Evolutionary conservation across 2,113 vertebrate genomes (phyloP), one percentile per base, ranked within the genome.

Genomic region (Pangasianodon hypophthalmus): DNA sequence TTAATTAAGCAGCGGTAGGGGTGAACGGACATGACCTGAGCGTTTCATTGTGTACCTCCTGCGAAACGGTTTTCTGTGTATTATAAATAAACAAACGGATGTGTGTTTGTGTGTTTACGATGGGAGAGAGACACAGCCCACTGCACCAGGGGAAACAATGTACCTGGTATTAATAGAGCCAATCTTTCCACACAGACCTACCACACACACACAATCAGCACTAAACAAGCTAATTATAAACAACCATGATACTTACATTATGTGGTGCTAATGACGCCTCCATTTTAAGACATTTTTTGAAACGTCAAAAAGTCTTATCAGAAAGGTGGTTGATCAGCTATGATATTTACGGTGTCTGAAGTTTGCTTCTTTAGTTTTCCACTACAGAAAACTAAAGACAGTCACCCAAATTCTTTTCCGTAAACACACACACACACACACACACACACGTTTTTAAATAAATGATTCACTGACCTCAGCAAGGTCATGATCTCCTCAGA

Each of bases 401-500:
- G 13, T 73, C 32, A 37, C 14, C 5, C 69, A 41, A 21, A 73
- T 14, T 37, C 10, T 1, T 16, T 41, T 73, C n/a, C 4, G 5
- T 46, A 21, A 21, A 41, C 7, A 44, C 71, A 26, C 41, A 41
- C 58, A 54, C 48, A 48, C 2, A 41, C 7, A 44, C 71, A 26
- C 41, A 41, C 58, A 54, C 48, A 48, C 2, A 56, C 14, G 2
- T 9, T 50, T 32, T 84, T 41, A 14, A 11, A 62, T 44, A 29
- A 62, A 73, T 21, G 5, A 83, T 32, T 64, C 64, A 37, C 73
- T 71, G 44, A 90, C 91, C 86, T 90, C 32, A 92, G 71, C 58
- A 92, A 52, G 32, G 73, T 90, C 96, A 96, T 96, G 81, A 96
- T 95, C 83, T 98, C 98, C 73, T 98, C 98, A 0, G 97, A 98